Evolutionary conservation across 1,140 invertebrate genomes (phyloP), one percentile per base, ranked within the genome.

Genomic region (Mizuhopecten yessoensis): DNA sequence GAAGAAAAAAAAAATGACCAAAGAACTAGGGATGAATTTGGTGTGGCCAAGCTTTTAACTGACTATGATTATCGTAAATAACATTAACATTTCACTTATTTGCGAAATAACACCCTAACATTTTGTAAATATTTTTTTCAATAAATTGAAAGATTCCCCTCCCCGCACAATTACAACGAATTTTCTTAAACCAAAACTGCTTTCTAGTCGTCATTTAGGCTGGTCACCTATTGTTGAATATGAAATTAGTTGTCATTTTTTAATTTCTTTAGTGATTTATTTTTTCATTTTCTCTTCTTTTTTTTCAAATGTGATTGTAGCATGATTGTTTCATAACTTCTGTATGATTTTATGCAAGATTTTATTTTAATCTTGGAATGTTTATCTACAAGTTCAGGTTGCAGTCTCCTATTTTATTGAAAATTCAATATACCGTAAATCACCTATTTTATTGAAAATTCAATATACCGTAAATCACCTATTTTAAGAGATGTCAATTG

Each of bases 31-130:
- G 1, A 39, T 39, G 36, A 7, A 39, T 75, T 17, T 75, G 57
- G 57, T 75, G 57, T 75, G 57, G n/a, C 57, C 9, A 45, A 75
- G 57, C 57, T 75, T 75, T 75, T 75, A 75, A 75, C 57, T 17
- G n/a, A 75, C 57, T n/a, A 75, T n/a, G 9, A 29, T 75, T 75
- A 75, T 75, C 29, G n/a, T 75, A 29, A 75, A 29, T 29, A 29
- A 75, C 57, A 75, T 75, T 75, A 75, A 75, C 57, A 75, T 29
- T 20, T 49, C 45, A 49, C 20, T 23, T 49, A 49, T 17, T 75
- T 29, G 57, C 57, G 1, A 29, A 75, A 75, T 75, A 75, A 75
- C n/a, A 9, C 7, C 9, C 57, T 75, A 75, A 75, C 57, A 75
- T 75, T 75, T 75, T 75, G n/a, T 75, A 75, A 75, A 57, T 39